Conservation (phyloP, 1,140 invertebrate species). For the Pachypeltis micranthus region DNA sequence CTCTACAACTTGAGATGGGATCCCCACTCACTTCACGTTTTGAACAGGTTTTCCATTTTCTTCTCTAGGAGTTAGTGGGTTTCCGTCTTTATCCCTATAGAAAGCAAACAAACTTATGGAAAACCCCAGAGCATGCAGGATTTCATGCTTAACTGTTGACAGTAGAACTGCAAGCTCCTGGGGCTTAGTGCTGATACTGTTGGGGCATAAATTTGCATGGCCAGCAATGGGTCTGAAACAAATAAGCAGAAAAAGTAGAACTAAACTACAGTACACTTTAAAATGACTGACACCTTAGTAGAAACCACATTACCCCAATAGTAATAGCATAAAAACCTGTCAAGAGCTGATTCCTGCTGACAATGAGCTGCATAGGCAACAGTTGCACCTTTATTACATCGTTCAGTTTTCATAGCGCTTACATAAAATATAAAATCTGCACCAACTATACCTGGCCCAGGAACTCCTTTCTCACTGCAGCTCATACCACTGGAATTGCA, state of each 20-base stretch:
- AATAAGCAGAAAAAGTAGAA: not conserved
- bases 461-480: slow-evolving; percentile 44
- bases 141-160: slow-evolving; percentile 97
- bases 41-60: slow-evolving; percentile 78
- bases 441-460: slow-evolving; percentile 55
- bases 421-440: slow-evolving; percentile 97
- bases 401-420: slow-evolving; percentile 80
- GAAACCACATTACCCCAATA: no score
- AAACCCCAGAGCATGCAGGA: slow-evolving; percentile 92
- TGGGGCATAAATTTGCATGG: slow-evolving; percentile 94
- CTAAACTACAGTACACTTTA: no score
- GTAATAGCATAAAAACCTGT: slow-evolving; percentile 48
- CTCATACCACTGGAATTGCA: slow-evolving; percentile 75
- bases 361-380: slow-evolving; percentile 97
- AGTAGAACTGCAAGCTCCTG: slow-evolving; percentile 86
- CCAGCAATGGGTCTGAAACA: slow-evolving; percentile 85
- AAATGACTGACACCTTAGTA: no score
- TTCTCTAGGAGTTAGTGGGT: slow-evolving; percentile 67
- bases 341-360: slow-evolving; percentile 84
- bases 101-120: slow-evolving; percentile 91
- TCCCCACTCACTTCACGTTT: slow-evolving; percentile 78
- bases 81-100: slow-evolving; percentile 73
- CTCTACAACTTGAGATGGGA: no score
- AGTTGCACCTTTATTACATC: slow-evolving; percentile 80
- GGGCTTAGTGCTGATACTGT: slow-evolving; percentile 83